Conservation (phyloP, 1,140 invertebrate species). For the Bombyx mandarina region DNA sequence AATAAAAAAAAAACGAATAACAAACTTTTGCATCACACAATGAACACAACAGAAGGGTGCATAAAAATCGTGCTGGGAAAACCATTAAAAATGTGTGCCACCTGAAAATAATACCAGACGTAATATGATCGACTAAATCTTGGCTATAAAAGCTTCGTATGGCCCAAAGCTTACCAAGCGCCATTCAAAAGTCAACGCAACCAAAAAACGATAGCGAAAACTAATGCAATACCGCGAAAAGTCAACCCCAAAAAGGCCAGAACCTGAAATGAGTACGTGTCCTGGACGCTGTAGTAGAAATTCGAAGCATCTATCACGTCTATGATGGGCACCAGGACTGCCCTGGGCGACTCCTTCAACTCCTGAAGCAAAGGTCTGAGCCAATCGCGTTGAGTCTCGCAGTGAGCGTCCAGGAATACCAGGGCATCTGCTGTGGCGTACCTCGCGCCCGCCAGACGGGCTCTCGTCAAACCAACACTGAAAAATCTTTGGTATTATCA, state of each 20-base stretch:
- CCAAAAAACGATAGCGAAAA: neutral
- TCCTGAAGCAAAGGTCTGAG: slow-evolving; percentile 88
- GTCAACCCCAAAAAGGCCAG: neutral
- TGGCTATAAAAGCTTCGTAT: neutral
- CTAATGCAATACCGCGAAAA: neutral
- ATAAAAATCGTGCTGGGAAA: no score
- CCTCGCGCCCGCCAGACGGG: slow-evolving; percentile 77
- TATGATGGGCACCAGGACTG: slow-evolving; percentile 93
- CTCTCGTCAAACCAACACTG: slow-evolving; percentile 54
- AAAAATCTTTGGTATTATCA: neutral
- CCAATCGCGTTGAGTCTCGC: slow-evolving; percentile 88
- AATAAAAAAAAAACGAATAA: no score
- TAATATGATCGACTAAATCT: no score
- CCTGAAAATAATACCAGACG: no score
- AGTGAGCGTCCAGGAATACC: slow-evolving; percentile 96
- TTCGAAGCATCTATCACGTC: slow-evolving; percentile 84
- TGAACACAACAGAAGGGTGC: no score
- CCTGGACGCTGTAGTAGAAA: slow-evolving; percentile 58
- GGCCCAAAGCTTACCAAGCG: neutral
- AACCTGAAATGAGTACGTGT: slow-evolving; percentile 86
- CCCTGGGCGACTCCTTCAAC: slow-evolving; percentile 84
- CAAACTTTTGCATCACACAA: no score
- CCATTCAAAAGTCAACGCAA: neutral
- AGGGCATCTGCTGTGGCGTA: slow-evolving; percentile 82
- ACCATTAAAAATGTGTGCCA: no score